Conservation (phyloP, 1,140 invertebrate species). For the Dufourea novaeangliae region DNA sequence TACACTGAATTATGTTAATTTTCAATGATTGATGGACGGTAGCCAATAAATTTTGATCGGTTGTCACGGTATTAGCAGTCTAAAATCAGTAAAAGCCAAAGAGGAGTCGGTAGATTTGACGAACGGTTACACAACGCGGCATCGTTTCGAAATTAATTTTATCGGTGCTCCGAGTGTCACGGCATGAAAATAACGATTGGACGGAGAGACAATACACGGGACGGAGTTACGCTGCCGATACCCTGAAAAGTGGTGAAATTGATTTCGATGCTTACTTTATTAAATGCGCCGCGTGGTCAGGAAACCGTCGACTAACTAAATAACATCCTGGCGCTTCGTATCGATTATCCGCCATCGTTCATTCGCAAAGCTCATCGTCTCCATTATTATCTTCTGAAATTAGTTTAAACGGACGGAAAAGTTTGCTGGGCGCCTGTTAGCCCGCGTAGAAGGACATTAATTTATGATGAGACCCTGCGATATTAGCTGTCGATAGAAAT, state of each 20-base stretch:
- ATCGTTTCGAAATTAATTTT: constrained; percentile 25
- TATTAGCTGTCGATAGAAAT: constrained; percentile 34
- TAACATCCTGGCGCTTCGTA: constrained; percentile 17
- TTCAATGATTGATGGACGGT: too few species aligned
- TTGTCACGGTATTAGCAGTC: too few species aligned
- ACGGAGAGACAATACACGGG: constrained; percentile 4
- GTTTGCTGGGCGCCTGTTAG: constrained; percentile 14
- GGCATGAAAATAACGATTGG: constrained; percentile 13
- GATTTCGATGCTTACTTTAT: constrained; percentile 40
- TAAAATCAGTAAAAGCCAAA: background rate
- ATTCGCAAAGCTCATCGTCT: constrained; percentile 36
- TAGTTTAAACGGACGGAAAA: constrained; percentile 43
- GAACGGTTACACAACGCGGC: background rate
- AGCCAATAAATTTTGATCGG: too few species aligned
- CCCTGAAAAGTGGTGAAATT: constrained; percentile 18
- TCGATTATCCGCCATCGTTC: constrained; percentile 47
- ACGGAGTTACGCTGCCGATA: constrained; percentile 18
- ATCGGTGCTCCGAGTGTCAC: background rate
- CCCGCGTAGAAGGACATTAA: constrained; percentile 23
- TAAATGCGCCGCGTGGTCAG: constrained; percentile 2
- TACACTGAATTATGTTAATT: too few species aligned
- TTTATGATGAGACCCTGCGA: constrained; percentile 11
- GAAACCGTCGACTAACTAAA: constrained; percentile 32
- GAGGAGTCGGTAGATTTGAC: background rate
- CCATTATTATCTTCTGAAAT: constrained; percentile 42